Conservation (phyloP, 2,888 invertebrate species). For the Nomada ferruginata region DNA sequence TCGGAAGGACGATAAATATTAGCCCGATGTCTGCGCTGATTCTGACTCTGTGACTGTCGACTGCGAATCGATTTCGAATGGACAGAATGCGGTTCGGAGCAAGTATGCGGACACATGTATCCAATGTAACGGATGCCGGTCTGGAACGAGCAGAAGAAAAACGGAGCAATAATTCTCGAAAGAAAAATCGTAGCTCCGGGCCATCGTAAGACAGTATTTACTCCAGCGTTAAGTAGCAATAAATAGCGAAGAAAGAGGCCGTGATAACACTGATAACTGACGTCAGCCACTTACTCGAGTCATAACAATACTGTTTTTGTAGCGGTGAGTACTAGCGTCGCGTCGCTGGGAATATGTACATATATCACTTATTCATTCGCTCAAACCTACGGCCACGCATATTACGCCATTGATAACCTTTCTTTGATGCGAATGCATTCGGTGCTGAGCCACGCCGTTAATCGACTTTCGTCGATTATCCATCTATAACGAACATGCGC, state of each 20-base stretch:
- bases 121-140: not conserved
- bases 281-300: conserved; percentile 62
- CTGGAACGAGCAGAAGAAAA: too few species aligned
- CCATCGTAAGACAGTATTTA: conserved; percentile 51
- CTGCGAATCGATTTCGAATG: not conserved
- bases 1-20: conserved; percentile 31
- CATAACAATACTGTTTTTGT: conserved; percentile 68
- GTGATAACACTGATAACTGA: conserved; percentile 53
- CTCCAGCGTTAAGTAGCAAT: conserved; percentile 59
- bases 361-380: conserved; percentile 65
- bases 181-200: not conserved
- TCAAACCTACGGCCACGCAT: conserved; percentile 43
- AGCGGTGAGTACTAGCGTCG: conserved; percentile 62
- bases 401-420: conserved; percentile 67
- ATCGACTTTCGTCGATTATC: conserved; percentile 36
- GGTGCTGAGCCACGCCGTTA: conserved; percentile 29
- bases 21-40: conserved; percentile 7
- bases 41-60: not conserved
- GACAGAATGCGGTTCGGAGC: not conserved
- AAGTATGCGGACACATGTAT: not conserved
- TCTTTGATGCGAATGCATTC: conserved; percentile 54
- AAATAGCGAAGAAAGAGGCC: conserved; percentile 61
- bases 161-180: not conserved
- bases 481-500: conserved; percentile 1
- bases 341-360: conserved; percentile 36